Conservation (phyloP, 1,140 invertebrate species). For the Trichomalopsis sarcophagae region DNA sequence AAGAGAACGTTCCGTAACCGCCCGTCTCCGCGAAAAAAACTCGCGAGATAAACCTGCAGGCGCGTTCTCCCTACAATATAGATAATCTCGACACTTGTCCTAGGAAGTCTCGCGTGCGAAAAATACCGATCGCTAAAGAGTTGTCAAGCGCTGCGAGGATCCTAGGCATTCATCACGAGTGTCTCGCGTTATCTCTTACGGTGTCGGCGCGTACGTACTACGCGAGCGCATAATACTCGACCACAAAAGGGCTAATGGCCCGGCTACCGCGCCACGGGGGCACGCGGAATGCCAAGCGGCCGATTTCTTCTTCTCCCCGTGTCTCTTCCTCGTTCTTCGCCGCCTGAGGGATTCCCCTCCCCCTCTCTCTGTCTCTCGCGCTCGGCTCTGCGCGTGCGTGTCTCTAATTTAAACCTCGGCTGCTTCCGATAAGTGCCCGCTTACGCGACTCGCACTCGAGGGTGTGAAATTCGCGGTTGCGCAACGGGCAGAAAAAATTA, state of each 20-base stretch:
- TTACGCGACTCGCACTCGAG: too few relatives aligned
- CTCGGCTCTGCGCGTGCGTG: too few relatives aligned
- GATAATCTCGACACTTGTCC: too few relatives aligned
- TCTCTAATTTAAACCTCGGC: too few relatives aligned
- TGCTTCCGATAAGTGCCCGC: conserved; percentile 33
- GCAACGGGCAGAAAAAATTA: too few relatives aligned
- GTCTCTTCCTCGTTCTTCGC: conserved; percentile 39
- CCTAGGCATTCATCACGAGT: background rate
- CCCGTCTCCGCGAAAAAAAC: background rate
- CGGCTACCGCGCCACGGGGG: conserved; percentile 48
- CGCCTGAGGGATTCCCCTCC: background rate
- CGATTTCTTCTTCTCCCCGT: conserved; percentile 62
- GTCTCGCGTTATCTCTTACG: conserved; percentile 57
- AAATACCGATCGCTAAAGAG: background rate
- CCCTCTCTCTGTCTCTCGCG: too few relatives aligned
- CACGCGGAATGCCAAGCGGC: conserved; percentile 64
- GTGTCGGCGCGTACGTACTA: background rate
- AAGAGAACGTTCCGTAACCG: background rate
- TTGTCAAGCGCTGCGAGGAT: background rate
- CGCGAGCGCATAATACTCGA: conserved; percentile 21
- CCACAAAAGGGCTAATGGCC: conserved; percentile 69
- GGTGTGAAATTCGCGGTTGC: too few relatives aligned
- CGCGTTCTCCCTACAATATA: too few relatives aligned
- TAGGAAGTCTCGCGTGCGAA: background rate
- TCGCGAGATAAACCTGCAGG: too few relatives aligned